Base-by-base conservation (phyloP, 2,888 invertebrate species). In the Meandrusa payeni region DNA sequence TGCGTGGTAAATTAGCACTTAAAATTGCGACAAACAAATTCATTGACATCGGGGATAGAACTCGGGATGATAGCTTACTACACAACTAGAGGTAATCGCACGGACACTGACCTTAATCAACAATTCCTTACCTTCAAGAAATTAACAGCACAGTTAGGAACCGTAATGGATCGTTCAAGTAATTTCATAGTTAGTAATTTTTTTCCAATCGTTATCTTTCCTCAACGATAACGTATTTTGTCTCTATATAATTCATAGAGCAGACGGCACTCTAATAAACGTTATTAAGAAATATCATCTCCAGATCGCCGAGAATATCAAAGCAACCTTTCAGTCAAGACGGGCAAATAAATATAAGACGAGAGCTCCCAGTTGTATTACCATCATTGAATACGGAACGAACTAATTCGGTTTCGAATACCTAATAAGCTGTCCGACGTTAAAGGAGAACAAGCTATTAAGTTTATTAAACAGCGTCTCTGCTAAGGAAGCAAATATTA, bases 251-350 rank as follows among this genome's bases (percentile, higher is more conserved):
- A 24, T 33, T 27, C 7, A 26, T 27, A 32, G 13, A 39, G 27
- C 3, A 38, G 29, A 39, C 15, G 15, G 17, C 13, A 31, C 15
- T 29, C 23, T 39, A 39, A 23, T 39, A 31, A 39, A 39, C 20
- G 6, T 15, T 23, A 24, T 39, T 29, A 39, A 31, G 39, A 7
- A 31, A 39, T 15, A 39, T 28, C 31, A 15, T 23, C 34, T 34
- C 15, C 11, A 5, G 22, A 39, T 24, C 10, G 3, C 20, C 28
- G 10, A 13, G 24, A 24, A 32, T 11, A 24, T 17, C 19, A 7
- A 4, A 32, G 41, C 9, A 5, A 10, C 26, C 41, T 23, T 7
- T 33, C 5, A 33, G 19, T 31, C 23, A 17, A 33, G 34, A 9
- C 19, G 10, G 13, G 12, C 13, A 32, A 12, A 39, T 17, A 39